These are phyloP conservation scores for Campylomormyrus tamandua DNA, from an alignment of 2,113 vertebrate genomes.

Conservation along the genomic window DNA sequence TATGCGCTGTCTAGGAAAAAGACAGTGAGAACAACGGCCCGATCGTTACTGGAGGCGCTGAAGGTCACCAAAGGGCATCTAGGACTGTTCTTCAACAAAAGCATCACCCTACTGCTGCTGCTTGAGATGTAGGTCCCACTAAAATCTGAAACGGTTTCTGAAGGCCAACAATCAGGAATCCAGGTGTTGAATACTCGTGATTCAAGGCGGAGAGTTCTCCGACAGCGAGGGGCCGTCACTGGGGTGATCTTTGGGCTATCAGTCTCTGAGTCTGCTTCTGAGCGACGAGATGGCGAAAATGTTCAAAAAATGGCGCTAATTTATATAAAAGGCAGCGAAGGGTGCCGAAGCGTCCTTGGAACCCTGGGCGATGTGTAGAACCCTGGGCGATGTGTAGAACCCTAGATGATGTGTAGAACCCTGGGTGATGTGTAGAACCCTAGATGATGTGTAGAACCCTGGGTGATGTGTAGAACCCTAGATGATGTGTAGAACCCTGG, in stretches of 20 bases:
- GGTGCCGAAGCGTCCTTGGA: neutral
- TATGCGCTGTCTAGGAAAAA: conserved; percentile 9
- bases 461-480: too few species aligned
- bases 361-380: neutral
- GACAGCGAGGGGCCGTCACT: too few species aligned
- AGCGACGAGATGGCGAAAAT: neutral
- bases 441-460: too few species aligned
- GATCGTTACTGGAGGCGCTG: conserved; percentile 17
- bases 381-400: neutral
- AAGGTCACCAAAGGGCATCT: conserved; percentile 1
- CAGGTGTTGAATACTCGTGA: neutral
- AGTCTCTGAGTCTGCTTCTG: neutral
- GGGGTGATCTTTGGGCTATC: neutral
- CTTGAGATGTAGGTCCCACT: neutral
- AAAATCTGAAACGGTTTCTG: neutral
- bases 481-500: too few species aligned
- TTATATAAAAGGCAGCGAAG: neutral
- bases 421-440: neutral
- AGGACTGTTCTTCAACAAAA: neutral
- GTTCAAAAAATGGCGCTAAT: neutral
- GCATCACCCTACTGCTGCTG: neutral
- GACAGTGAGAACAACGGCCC: conserved; percentile 22
- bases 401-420: neutral
- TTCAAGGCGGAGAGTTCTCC: neutral
- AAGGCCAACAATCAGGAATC: neutral